Percentiles rank a stretch among this genome's conserved stretches.
These are phyloP conservation scores for Protosalanx chinensis DNA, from an alignment of 2,797 vertebrate genomes.

Conservation along the genomic window DNA sequence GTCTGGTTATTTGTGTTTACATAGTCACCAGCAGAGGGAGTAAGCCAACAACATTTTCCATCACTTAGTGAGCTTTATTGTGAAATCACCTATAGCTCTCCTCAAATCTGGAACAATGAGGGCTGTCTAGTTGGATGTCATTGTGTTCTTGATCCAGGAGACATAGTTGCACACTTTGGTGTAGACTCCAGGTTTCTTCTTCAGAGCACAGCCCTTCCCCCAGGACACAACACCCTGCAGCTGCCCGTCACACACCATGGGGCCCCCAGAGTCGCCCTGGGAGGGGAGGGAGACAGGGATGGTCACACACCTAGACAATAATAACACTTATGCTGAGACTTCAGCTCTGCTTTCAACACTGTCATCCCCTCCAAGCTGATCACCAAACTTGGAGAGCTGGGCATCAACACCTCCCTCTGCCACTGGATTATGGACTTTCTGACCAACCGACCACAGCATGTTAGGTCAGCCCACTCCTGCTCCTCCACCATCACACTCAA, in stretches of 20 bases:
- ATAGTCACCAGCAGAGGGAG: slow-evolving; percentile 26
- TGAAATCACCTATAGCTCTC: not conserved
- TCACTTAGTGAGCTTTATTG: slow-evolving; percentile 1
- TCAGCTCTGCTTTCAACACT: no score
- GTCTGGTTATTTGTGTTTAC: not conserved
- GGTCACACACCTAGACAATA: no score
- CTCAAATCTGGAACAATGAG: not conserved
- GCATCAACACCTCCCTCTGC: no score
- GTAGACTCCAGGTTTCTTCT: slow-evolving; percentile 78
- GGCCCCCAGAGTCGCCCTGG: slow-evolving; percentile 82
- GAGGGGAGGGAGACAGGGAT: not conserved
- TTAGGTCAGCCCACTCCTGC: no score
- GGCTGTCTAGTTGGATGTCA: slow-evolving; percentile 53
- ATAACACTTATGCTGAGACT: no score
- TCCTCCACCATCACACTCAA: no score
- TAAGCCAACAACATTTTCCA: not conserved
- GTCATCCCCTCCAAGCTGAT: no score
- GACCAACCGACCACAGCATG: no score
- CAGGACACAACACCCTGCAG: slow-evolving; percentile 86
- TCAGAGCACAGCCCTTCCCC: slow-evolving; percentile 75
- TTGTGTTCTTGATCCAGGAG: slow-evolving; percentile 74
- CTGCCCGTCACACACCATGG: slow-evolving; percentile 71
- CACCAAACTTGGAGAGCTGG: no score
- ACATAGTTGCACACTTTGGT: slow-evolving; percentile 79
- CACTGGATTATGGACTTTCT: no score